Base-by-base conservation (phyloP, 2,888 invertebrate species). In the Coremacera marginata region DNA sequence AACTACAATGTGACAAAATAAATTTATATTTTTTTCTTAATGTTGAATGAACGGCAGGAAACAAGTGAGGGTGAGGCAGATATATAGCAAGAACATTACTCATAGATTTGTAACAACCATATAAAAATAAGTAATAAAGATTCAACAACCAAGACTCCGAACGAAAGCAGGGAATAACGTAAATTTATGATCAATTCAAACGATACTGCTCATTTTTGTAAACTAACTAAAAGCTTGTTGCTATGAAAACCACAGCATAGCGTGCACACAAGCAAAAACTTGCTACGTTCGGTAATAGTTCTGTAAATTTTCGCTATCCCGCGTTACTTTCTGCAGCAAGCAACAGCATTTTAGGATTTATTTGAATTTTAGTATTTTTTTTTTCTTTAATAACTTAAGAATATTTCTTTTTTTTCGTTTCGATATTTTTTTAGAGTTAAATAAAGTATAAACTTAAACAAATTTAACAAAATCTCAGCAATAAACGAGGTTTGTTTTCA, bases 401-500 rank as follows among this genome's bases (percentile, higher is more conserved):
- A 19, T 65, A 44, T 22, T n/a, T 44, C 19, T 44, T 19, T 67
- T 37, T 44, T 44, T 44, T 44, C 14, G 11, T 11, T 44, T 44
- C 44, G 44, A 44, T 44, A 44, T 60, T 14, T 11, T 25, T 22
- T 60, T 14, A 60, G 27, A 60, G 14, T 60, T 25, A 60, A 60
- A 34, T 65, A 34, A 22, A 37, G 37, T 19, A 37, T 65, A 19
- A 34, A 11, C 44, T 67, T 19, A 67, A 67, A 67, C 19, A 14
- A 37, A 19, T 44, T 11, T 2, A 11, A 44, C 44, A 37, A 16
- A 65, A 67, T 67, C 67, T 67, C 67, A 19, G 67, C 67, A 67
- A 67, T 67, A 67, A 67, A 67, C 22, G 67, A 67, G 67, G 19
- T 67, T 49, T 68, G 27, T 51, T 49, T 14, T 49, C 14, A 16